Conservation (phyloP, 2,797 vertebrate genomes). For the Sebastes umbrosus region DNA sequence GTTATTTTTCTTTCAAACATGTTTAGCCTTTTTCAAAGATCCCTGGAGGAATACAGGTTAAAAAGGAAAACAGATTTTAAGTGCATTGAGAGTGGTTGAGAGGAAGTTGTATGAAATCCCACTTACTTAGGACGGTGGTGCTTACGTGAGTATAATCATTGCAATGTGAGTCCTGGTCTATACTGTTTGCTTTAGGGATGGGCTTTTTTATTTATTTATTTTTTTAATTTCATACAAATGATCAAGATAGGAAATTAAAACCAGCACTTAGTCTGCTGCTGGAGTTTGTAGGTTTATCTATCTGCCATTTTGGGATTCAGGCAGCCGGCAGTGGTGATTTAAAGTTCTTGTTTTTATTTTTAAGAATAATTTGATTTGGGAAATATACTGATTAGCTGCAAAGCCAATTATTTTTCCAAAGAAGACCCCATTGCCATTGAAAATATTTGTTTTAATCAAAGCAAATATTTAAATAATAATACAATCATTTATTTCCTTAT, state of each 20-base stretch:
- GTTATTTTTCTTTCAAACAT: slow-evolving; percentile 79
- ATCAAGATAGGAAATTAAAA: background rate
- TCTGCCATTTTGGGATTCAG: background rate
- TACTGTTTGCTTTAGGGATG: slow-evolving; percentile 53
- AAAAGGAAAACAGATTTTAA: slow-evolving; percentile 75
- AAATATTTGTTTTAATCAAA: too few relatives aligned
- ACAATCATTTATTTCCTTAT: too few relatives aligned
- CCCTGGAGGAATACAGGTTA: slow-evolving; percentile 78
- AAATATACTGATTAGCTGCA: background rate
- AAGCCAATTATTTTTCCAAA: background rate
- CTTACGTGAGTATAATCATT: slow-evolving; percentile 76
- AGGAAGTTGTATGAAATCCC: slow-evolving; percentile 75
- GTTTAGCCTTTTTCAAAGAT: slow-evolving; percentile 78
- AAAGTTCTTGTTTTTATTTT: background rate
- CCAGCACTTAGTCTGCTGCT: background rate
- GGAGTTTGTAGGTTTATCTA: background rate
- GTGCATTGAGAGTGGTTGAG: slow-evolving; percentile 73
- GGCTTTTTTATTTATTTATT: slow-evolving; percentile 7
- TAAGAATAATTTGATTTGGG: background rate
- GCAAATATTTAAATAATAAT: too few relatives aligned
- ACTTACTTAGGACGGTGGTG: slow-evolving; percentile 73
- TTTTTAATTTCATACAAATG: background rate
- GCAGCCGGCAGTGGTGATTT: background rate
- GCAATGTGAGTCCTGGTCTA: slow-evolving; percentile 58
- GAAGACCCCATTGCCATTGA: background rate